phyloP scores from a whole-genome alignment of 2,113 vertebrate genomes.

The Mohoua ochrocephala region DNA sequence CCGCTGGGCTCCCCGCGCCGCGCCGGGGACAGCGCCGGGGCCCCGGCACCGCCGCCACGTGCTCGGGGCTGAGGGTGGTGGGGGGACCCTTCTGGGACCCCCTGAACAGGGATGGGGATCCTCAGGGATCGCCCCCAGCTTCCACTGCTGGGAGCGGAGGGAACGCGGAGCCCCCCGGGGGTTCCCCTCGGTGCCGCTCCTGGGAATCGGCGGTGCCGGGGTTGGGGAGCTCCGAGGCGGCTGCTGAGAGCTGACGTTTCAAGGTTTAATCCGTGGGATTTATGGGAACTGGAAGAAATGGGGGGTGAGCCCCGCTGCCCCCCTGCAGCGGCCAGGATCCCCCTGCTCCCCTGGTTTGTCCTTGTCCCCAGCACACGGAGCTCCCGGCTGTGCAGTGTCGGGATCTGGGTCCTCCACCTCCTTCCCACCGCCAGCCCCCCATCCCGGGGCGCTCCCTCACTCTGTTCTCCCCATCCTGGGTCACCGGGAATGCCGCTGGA shows the following conservation, averaged over 20 bases:
- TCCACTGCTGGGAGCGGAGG: not conserved
- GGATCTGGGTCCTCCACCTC: not conserved
- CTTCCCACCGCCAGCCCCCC: not conserved
- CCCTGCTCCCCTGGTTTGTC: accelerated
- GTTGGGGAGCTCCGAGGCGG: not conserved
- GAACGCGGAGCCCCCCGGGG: accelerated
- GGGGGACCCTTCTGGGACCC: not conserved
- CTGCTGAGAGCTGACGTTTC: not conserved
- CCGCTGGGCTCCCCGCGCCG: not conserved
- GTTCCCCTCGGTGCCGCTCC: not conserved
- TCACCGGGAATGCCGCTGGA: not conserved
- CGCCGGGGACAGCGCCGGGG: not conserved
- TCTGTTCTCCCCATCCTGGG: not conserved
- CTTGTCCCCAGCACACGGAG: accelerated
- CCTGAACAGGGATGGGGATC: not conserved
- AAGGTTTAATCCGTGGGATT: not conserved
- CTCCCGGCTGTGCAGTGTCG: accelerated
- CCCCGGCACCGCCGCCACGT: accelerated
- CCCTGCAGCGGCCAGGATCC: accelerated
- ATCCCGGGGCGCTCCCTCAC: not conserved
- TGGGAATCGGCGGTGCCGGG: accelerated
- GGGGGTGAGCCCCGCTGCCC: not conserved
- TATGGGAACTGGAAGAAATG: not conserved
- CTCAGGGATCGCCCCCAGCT: accelerated
- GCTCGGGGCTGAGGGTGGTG: accelerated